phyloP scores from a whole-genome alignment of 2,888 invertebrate species.

The Pseudanteris insignis region DNA sequence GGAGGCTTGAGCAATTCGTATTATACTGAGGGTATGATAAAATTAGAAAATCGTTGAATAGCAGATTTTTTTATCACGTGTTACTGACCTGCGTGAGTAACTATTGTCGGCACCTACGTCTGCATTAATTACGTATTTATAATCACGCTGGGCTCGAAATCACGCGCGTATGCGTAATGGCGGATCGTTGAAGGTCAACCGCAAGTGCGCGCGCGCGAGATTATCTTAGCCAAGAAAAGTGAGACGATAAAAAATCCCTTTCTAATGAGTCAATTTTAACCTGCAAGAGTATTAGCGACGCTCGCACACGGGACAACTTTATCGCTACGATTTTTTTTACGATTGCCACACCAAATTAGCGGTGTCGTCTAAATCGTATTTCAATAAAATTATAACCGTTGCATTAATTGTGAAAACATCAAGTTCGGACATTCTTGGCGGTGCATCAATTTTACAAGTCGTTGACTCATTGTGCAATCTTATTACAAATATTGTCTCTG shows the following conservation, averaged over 20 bases:
- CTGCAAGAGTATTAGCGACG: constrained; percentile 8
- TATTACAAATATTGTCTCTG: no score
- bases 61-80: constrained; percentile 1
- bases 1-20: no score
- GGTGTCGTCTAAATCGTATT: constrained; percentile 12
- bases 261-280: constrained; percentile 37
- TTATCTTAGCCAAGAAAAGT: constrained; percentile 27
- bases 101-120: constrained; percentile 36
- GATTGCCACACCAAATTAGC: constrained; percentile 12
- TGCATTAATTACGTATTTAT: constrained; percentile 31
- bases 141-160: constrained; percentile 14
- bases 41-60: constrained; percentile 21
- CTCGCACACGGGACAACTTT: constrained; percentile 17
- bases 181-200: constrained; percentile 25
- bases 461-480: no score
- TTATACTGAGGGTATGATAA: no score
- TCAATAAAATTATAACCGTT: no score
- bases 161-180: constrained; percentile 26
- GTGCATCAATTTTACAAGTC: no score
- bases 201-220: constrained; percentile 13
- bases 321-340: constrained; percentile 7
- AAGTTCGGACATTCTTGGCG: no score
- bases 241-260: constrained; percentile 38
- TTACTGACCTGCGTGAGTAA: constrained; percentile 35
- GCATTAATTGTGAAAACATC: no score